Evolutionary conservation across 2,888 invertebrate species (phyloP), one percentile per base, ranked within the genome.

Genomic region (Steromphala cineraria): DNA sequence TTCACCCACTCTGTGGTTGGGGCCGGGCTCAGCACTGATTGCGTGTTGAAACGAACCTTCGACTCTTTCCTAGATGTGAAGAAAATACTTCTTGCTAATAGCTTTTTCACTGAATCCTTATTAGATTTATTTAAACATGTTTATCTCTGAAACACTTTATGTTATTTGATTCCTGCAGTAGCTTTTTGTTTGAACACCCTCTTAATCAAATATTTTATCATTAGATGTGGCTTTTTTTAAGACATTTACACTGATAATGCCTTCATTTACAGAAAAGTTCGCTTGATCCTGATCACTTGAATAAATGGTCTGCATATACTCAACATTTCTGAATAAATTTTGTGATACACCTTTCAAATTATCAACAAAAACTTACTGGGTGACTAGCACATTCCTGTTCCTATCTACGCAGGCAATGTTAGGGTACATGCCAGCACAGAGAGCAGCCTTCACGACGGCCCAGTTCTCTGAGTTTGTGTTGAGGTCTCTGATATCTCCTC

Each of bases 401-500:
- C 96, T 94, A 91, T 96, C 96, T 0, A 96, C 95, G 24, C 96
- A 95, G 21, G 97, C 96, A 67, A 99, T 93, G 88, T 97, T 97
- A 0, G 99, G 99, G 94, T 98, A 99, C 82, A 97, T 95, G 0
- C 99, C 98, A 3, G 97, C 96, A 36, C 96, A 96, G 52, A 99
- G 94, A 1, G 97, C 97, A 0, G 97, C 97, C 92, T 98, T 98
- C 0, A 99, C 96, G 79, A 98, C 95, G 15, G 97, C 96, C 97
- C 97, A 98, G 91, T 96, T 96, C 88, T 96, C 96, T 0, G 97
- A 96, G 94, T 98, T 96, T 0, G 95, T 93, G 94, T 98, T 98
- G 53, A 97, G 95, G 90, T 97, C 96, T 86, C 96, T 87, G 82
- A 97, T 96, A 89, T 96, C 96, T 5, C 94, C 94, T 40, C 91